These are phyloP conservation scores for Physella acuta DNA, from an alignment of 1,140 invertebrate genomes.

Conservation along the genomic window DNA sequence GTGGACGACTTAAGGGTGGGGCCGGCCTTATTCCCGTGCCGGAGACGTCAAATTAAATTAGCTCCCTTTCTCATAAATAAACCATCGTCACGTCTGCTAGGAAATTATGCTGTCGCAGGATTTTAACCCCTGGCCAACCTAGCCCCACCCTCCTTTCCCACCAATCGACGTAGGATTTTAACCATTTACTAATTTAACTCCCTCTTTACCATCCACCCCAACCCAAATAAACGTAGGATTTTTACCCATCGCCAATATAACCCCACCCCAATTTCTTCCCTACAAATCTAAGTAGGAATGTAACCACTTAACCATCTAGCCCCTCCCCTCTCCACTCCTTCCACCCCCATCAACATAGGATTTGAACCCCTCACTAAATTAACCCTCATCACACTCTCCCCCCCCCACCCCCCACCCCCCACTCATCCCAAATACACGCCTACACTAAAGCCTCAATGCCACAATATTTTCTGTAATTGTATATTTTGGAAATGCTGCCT, in stretches of 20 bases:
- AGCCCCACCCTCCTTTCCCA: not conserved
- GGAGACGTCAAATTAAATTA: constrained; percentile 15
- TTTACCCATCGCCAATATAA: not conserved
- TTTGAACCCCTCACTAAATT: not conserved
- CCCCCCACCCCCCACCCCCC: not conserved
- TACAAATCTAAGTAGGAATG: not conserved
- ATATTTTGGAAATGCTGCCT: too few relatives aligned
- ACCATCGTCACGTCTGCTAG: constrained; percentile 5
- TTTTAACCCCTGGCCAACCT: not conserved
- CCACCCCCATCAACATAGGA: not conserved
- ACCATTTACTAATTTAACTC: not conserved
- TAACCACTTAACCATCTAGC: not conserved
- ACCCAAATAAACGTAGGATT: not conserved
- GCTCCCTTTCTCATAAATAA: not conserved
- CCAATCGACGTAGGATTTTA: not conserved
- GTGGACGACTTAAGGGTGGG: too few relatives aligned
- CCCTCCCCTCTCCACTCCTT: not conserved
- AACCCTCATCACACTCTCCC: not conserved
- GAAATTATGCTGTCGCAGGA: too few relatives aligned
- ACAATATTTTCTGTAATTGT: too few relatives aligned
- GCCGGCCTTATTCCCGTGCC: too few relatives aligned
- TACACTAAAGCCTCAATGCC: not conserved
- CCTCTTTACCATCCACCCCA: not conserved
- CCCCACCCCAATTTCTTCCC: not conserved
- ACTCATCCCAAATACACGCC: not conserved